Base-by-base conservation (phyloP, 2,888 invertebrate species). In the Blera fallax region DNA sequence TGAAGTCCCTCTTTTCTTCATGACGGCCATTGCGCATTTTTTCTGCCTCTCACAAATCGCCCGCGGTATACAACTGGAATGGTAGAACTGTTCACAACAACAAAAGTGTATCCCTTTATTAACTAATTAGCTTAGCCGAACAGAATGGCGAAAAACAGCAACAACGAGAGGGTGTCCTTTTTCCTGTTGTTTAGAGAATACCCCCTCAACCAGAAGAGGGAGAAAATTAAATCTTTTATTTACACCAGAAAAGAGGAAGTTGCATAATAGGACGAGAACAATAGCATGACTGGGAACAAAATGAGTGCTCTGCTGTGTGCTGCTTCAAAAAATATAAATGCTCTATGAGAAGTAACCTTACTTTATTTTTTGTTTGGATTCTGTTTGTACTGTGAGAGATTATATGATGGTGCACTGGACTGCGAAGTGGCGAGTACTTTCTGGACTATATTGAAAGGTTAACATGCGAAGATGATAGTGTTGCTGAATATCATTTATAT, bases 181-280 rank as follows among this genome's bases (percentile, higher is more conserved):
- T 78, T 24, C 21, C 18, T 8, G 69, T 78, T 78, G 69, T 70
- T 78, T 48, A 54, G 54, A 34, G 43, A 65, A 67, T 48, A 45
- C 50, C 37, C 18, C 24, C 16, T 48, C 32, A 60, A 29, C 27
- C 34, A 65, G 34, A 56, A 52, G 32, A 60, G 48, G 62, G 77
- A 62, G 62, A 40, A 70, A 78, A 70, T 78, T 54, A 78, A 78
- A 70, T 78, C 70, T 78, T 70, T 78, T 70, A 70, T 64, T 70
- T 67, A 58, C 65, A 48, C 18, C 34, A 45, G 64, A 54, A 69
- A 27, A 14, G 16, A 52, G 18, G 21, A 58, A 48, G 29, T 37
- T 60, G 24, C 29, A 62, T 27, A 70, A 70, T 70, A 34, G 54
- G 18, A 70, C 34, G 21, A 62, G 70, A 70, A 62, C 62, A 64